Evolutionary conservation across 2,113 vertebrate genomes (phyloP).

Genomic region (Brachionichthys hirsutus): DNA sequence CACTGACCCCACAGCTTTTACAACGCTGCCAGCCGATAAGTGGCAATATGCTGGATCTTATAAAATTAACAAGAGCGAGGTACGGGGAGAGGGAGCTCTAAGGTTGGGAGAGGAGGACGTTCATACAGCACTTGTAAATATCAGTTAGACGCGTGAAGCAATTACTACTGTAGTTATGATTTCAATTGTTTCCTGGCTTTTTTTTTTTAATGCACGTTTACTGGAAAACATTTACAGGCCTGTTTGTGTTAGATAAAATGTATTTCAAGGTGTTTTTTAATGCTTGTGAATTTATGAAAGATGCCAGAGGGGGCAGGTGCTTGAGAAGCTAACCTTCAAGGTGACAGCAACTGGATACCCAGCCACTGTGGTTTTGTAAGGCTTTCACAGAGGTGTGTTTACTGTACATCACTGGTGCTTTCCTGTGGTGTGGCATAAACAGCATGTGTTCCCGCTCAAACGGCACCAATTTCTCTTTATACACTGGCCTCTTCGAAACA

Average conservation of each 20-base stretch:
- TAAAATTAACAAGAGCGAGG: constrained; percentile 76
- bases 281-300: constrained; percentile 64
- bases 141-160: constrained; percentile 37
- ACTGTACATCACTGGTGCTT: constrained; percentile 2
- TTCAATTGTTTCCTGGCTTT: constrained; percentile 38
- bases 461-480: neutral
- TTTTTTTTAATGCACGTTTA: constrained; percentile 46
- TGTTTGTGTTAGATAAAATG: constrained; percentile 66
- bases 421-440: constrained; percentile 12
- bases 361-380: constrained; percentile 37
- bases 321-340: constrained; percentile 45
- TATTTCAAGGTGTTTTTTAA: constrained; percentile 70
- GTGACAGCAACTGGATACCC: constrained; percentile 37
- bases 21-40: constrained; percentile 70
- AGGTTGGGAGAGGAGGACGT: constrained; percentile 41
- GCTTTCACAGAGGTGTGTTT: constrained; percentile 24
- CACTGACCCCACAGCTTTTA: constrained; percentile 76
- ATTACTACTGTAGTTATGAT: constrained; percentile 42
- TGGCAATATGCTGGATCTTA: constrained; percentile 75
- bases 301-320: constrained; percentile 36
- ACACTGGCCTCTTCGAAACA: constrained; percentile 5
- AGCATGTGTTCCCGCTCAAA: constrained; percentile 33
- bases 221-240: constrained; percentile 56
- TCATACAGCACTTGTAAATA: constrained; percentile 61
- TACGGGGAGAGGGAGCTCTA: constrained; percentile 29